Base-by-base conservation (phyloP, 1,140 invertebrate genomes). In the Bombus pyrosoma region DNA sequence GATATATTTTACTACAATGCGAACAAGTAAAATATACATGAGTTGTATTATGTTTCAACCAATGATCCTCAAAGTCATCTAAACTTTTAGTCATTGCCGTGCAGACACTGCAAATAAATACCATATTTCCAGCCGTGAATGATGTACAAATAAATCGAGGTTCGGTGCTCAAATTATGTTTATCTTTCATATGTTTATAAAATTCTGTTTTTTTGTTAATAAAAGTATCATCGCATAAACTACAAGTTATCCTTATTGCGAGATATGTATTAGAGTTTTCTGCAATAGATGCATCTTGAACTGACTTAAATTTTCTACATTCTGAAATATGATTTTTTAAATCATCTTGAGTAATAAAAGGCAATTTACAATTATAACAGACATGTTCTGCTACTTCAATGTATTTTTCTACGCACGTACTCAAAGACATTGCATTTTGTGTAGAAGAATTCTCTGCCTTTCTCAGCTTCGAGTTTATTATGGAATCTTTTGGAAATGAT, bases 341-440 rank as follows among this genome's bases (percentile, higher is more conserved):
- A 18, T 91, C 86, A 12, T 53, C 22, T 41, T 91, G 86, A 3
- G 81, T 83, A 34, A 66, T 41, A n/a, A 94, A 95, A 28, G 89
- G 90, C 12, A 53, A 28, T 72, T 90, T 93, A 37, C 95, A 95
- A 12, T 83, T 80, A 15, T 71, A 62, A n/a, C 95, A 95, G 53
- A 93, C 83, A 68, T 94, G 77, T 66, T 95, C 94, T 9, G 94
- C 94, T 1, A 95, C 81, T 22, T 91, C 87, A 28, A 94, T 83
- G 79, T 93, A 72, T 83, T 68, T 4, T 47, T 90, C 79, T 69
- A 75, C 28, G 34, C 9, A 59, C 13, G 32, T 80, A 62, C 34
- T 86, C 10, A 82, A 90, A 53, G 15, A 10, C n/a, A 43, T 62
- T 68, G 25, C 43, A 22, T 73, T 59, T 47, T 62, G 32, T 53